These are phyloP conservation scores for Pardalotus punctatus DNA, from an alignment of 2,113 vertebrate species.

Conservation along the genomic window DNA sequence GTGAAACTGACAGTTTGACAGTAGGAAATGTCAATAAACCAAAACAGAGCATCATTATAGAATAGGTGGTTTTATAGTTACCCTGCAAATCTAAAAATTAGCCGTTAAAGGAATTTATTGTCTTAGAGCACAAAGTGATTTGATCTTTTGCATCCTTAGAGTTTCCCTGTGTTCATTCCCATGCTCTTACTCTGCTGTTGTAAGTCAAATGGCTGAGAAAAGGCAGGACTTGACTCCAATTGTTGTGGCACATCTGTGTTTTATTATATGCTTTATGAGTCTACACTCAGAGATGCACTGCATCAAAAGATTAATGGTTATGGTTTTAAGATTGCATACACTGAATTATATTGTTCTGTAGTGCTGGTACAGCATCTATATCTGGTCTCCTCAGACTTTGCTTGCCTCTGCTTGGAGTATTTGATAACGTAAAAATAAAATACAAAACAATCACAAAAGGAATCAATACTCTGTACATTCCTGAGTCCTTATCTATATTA, in stretches of 20 bases:
- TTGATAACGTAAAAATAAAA: slow-evolving; percentile 50
- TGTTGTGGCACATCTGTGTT: slow-evolving; percentile 15
- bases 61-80: background rate
- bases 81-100: background rate
- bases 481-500: background rate
- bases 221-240: background rate
- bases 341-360: slow-evolving; percentile 32
- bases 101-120: background rate
- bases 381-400: slow-evolving; percentile 18
- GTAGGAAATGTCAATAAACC: background rate
- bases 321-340: slow-evolving; percentile 42
- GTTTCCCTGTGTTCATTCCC: background rate
- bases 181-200: background rate
- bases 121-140: background rate
- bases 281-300: slow-evolving; percentile 3
- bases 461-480: slow-evolving; percentile 2
- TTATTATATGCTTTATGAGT: slow-evolving; percentile 33
- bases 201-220: background rate
- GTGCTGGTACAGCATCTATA: slow-evolving; percentile 20
- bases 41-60: background rate
- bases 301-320: slow-evolving; percentile 49
- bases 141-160: background rate
- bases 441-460: slow-evolving; percentile 19
- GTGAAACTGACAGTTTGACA: background rate
- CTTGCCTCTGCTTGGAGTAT: slow-evolving; percentile 11